Evolutionary conservation across 2,888 invertebrate genomes (phyloP), one percentile per base, ranked within the genome.

Genomic region (Pammene aurita): DNA sequence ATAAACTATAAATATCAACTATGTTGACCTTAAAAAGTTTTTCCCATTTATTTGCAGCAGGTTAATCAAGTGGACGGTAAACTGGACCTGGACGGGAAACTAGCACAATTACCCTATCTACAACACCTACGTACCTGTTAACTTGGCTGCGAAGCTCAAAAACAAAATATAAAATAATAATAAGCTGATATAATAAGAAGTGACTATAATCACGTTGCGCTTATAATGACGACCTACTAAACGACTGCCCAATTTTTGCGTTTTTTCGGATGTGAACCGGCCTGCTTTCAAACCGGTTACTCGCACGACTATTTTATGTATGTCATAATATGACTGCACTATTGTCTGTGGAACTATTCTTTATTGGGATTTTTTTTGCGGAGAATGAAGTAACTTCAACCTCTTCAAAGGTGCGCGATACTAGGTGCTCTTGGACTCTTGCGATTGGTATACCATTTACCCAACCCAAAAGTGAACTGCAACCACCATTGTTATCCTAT

Each of bases 241-340:
- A 46, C 48, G 60, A 61, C 35, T 26, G 62, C 26, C 62, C 26
- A 52, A 62, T 62, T 62, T 50, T 52, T 26, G 62, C 62, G 52
- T 62, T 41, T 61, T 61, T 52, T 50, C 16, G 48, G 38, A 10
- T 26, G 50, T 18, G 38, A 41, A 52, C 62, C 26, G 62, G 18
- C 61, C 61, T 38, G 61, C 26, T 62, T 62, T 62, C 62, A 10
- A 52, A 62, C 62, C 52, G 62, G 62, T 62, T 42, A 4, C 7
- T 35, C 26, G 26, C 34, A 44, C 26, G 57, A 58, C 10, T 26
- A 26, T 46, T 41, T 52, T 41, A 41, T 52, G 10, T 14, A 38
- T 38, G 38, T 42, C 26, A 52, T 42, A 57, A 57, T 42, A 42
- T 42, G 57, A 18, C 48, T 61, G 52, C 50, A 26, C 50, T 16